Conservation (phyloP, 35 echinoderm and acorn worm genomes). For the Amphiura filiformis region DNA sequence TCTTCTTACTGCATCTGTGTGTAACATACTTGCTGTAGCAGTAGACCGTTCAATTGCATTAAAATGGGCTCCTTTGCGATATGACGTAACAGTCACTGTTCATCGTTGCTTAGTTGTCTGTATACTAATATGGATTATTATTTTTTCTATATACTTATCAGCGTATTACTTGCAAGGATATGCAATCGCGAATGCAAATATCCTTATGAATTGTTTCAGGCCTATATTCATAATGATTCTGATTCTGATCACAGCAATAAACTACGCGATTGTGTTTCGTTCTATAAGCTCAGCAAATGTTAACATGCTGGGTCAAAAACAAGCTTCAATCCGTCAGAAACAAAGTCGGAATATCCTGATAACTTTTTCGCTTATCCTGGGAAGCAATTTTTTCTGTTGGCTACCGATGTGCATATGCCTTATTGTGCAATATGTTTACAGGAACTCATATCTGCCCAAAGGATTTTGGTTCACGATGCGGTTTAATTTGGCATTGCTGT, state of each 20-base stretch:
- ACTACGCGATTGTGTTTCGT: not conserved
- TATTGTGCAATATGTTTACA: not conserved
- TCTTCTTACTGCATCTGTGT: not conserved
- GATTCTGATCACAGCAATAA: not conserved
- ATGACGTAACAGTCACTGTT: not conserved
- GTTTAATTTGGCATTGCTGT: not conserved
- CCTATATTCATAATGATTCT: not conserved
- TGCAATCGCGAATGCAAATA: no score
- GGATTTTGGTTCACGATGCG: no score
- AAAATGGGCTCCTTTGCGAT: not conserved
- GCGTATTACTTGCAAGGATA: not conserved
- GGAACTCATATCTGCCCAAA: not conserved
- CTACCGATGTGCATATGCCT: not conserved
- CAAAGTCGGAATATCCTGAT: not conserved
- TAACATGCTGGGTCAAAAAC: not conserved
- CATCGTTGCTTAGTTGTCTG: not conserved
- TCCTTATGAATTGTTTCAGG: no score
- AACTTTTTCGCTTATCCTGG: not conserved
- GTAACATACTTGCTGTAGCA: not conserved
- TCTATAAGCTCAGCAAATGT: not conserved
- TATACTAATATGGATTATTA: not conserved
- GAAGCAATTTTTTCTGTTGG: not conserved
- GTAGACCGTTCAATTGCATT: not conserved
- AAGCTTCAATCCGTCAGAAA: not conserved
- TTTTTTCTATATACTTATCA: not conserved